Evolutionary conservation across 2,888 invertebrate genomes (phyloP), one percentile per base, ranked within the genome.

Genomic region (Cynaeus angustus): DNA sequence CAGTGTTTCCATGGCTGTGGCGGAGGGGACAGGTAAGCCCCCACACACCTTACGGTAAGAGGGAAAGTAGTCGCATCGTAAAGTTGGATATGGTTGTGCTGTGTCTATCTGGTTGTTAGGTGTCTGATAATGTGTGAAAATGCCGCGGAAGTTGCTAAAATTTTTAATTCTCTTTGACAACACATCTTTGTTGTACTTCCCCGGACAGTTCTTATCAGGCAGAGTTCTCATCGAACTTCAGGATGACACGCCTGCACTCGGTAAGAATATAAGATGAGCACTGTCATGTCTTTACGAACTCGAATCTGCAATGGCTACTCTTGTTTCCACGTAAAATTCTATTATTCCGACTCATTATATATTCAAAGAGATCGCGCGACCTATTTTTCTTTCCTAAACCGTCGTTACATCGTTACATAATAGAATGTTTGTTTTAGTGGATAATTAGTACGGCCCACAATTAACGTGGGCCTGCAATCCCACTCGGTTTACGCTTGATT

Each of bases 81-180:
- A 70, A 62, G 41, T 61, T 38, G 62, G 62, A 55, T 62, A 66
- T 50, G 59, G 66, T 56, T 55, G 73, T 67, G 66, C 66, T 59
- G 68, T 67, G 62, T 30, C 48, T 48, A 43, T 53, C 52, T 56
- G 58, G 1, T 56, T 10, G 14, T 53, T 62, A 62, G 46, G 58
- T 66, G 30, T 21, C 50, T 10, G 45, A 61, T 45, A 66, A 66
- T 66, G 52, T 61, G 50, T 62, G 43, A 66, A 66, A 33, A 95
- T 95, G 94, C 93, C 95, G 77, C 89, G 94, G 79, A 97, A 97
- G 87, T 87, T 97, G 78, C 89, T 95, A 74, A 97, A 97, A 87
- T 97, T 97, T 86, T 88, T 97, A 71, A 96, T 97, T 80, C 90
- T 97, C 74, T 96, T 97, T 86, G 97, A 97, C 86, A 97, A 97